Evolutionary conservation across 2,888 invertebrate species (phyloP).

Genomic region (Ornithoptera alexandrae): DNA sequence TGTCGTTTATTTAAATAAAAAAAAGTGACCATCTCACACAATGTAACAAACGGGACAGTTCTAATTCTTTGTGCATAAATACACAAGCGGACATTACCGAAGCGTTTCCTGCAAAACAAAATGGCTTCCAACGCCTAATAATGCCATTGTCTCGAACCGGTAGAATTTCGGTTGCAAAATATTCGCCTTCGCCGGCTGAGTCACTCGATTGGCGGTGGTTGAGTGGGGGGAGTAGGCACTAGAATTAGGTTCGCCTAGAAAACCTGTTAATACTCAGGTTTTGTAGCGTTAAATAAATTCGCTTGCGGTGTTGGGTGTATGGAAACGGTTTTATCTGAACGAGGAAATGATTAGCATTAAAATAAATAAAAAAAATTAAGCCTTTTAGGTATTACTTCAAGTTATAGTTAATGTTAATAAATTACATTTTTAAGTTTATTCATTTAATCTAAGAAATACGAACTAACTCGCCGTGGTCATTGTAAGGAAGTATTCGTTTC

Average conservation of each 20-base stretch:
- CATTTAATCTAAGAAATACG: no score
- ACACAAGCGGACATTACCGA: conserved; percentile 12
- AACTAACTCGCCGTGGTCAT: no score
- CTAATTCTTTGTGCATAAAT: conserved; percentile 16
- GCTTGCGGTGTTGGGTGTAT: background rate
- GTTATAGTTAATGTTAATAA: no score
- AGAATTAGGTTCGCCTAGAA: conserved; percentile 27
- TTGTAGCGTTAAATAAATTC: conserved; percentile 7
- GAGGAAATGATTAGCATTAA: no score
- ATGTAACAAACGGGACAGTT: background rate
- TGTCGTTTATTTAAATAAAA: no score
- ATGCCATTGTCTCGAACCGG: conserved; percentile 76
- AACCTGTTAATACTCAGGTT: conserved; percentile 26
- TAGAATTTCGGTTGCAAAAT: conserved; percentile 79
- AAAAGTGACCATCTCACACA: no score
- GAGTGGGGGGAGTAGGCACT: conserved; percentile 36
- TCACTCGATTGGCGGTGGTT: conserved; percentile 46
- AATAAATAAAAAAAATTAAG: no score
- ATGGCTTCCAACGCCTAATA: conserved; percentile 73
- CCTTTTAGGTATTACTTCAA: no score
- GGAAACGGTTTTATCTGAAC: no score
- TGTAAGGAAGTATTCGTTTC: no score
- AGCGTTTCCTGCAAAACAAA: conserved; percentile 45
- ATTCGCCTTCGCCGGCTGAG: conserved; percentile 69
- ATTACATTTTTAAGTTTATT: no score